Conservation (phyloP, 2,797 vertebrate species). For the Muscicapa comitata region DNA sequence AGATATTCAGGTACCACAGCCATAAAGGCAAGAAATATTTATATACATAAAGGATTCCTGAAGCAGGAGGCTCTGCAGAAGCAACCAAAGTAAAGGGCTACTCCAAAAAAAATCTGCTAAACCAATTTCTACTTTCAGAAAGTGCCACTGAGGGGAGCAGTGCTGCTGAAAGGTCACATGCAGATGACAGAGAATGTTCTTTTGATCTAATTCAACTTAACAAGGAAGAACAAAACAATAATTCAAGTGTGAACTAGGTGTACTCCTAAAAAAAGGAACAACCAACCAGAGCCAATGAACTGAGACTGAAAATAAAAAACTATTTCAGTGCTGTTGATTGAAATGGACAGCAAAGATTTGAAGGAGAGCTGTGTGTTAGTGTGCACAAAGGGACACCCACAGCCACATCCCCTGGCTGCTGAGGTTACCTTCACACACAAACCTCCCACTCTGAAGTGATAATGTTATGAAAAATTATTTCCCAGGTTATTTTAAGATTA, state of each 20-base stretch:
- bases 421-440: not conserved
- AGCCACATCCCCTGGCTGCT: fast-evolving
- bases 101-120: not conserved
- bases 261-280: not conserved
- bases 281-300: not conserved
- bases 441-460: not conserved
- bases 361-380: not conserved
- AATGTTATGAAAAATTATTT: not conserved
- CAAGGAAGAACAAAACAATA: not conserved
- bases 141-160: not conserved
- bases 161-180: not conserved
- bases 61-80: not conserved
- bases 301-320: not conserved
- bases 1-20: not conserved
- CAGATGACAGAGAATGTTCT: not conserved
- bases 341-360: not conserved
- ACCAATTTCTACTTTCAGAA: not conserved
- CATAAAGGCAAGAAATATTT: not conserved
- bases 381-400: not conserved
- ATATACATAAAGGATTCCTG: not conserved
- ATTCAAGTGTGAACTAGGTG: slow-evolving; percentile 1
- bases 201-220: not conserved
- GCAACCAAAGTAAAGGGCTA: not conserved
- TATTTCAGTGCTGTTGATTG: not conserved
- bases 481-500: not conserved